phyloP scores from a whole-genome alignment of 1,140 invertebrate species.

The Pogonomyrmex barbatus region DNA sequence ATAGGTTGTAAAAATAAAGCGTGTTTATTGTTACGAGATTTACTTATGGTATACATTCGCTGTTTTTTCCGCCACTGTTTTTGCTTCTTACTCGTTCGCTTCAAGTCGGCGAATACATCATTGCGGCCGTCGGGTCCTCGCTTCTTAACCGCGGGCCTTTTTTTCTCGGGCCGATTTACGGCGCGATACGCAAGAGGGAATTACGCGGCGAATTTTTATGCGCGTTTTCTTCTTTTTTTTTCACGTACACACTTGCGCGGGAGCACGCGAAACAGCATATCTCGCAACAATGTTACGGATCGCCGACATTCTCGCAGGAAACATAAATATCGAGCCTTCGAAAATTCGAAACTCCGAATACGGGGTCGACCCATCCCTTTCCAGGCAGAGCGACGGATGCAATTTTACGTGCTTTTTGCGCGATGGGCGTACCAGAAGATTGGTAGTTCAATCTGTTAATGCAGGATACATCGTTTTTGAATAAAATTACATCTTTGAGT shows the following conservation, averaged over 20 bases:
- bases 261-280: constrained; percentile 4
- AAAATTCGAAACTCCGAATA: constrained; percentile 21
- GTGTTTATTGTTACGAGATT: constrained; percentile 2
- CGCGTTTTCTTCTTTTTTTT: constrained; percentile 18
- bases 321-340: constrained; percentile 52
- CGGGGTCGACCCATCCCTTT: not conserved
- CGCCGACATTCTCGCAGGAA: constrained; percentile 23
- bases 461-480: not conserved
- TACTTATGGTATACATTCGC: not conserved
- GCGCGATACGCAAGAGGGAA: constrained; percentile 38
- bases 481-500: not conserved
- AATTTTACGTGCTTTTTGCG: constrained; percentile 22
- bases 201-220: constrained; percentile 51
- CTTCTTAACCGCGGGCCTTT: constrained; percentile 26
- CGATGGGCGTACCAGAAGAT: not conserved
- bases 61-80: constrained; percentile 18
- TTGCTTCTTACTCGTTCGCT: not conserved
- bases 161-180: constrained; percentile 51
- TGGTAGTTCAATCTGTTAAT: not conserved
- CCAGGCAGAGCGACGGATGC: not conserved
- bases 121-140: constrained; percentile 50
- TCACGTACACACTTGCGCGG: not conserved
- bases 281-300: constrained; percentile 47
- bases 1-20: constrained; percentile 1
- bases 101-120: not conserved